These are phyloP conservation scores for Oxycera nigricornis DNA, from an alignment of 2,888 invertebrate species.

Conservation along the genomic window DNA sequence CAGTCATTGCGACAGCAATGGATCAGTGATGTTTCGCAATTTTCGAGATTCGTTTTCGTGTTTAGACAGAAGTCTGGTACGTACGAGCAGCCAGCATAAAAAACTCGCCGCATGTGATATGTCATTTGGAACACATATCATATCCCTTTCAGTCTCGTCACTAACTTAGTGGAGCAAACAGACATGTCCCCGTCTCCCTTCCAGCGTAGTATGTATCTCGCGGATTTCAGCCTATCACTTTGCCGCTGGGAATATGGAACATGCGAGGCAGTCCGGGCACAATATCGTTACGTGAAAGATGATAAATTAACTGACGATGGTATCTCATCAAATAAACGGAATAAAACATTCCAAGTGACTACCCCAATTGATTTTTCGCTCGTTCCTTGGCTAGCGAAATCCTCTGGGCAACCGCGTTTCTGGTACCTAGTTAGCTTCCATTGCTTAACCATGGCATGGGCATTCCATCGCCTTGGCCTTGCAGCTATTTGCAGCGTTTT, in stretches of 20 bases:
- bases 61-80: slow-evolving; percentile 17
- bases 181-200: slow-evolving; percentile 12
- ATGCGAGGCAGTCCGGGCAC: slow-evolving; percentile 11
- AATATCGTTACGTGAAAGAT: slow-evolving; percentile 46
- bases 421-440: slow-evolving; percentile 13
- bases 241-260: slow-evolving; percentile 6
- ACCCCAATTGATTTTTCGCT: slow-evolving; percentile 47
- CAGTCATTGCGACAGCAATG: slow-evolving; percentile 7
- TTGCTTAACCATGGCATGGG: slow-evolving; percentile 9
- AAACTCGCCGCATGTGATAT: slow-evolving; percentile 35
- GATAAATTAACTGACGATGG: slow-evolving; percentile 52
- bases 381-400: slow-evolving; percentile 13
- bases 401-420: neutral
- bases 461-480: neutral
- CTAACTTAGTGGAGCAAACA: slow-evolving; percentile 5
- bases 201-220: neutral
- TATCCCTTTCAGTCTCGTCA: slow-evolving; percentile 35
- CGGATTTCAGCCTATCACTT: neutral
- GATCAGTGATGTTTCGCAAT: slow-evolving; percentile 27
- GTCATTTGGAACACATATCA: slow-evolving; percentile 39
- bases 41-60: slow-evolving; percentile 24
- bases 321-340: slow-evolving; percentile 47
- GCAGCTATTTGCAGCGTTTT: neutral
- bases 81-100: neutral
- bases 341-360: slow-evolving; percentile 47